These are phyloP conservation scores for Sarcophaga carnaria DNA, from an alignment of 2,888 invertebrate genomes.

Conservation along the genomic window DNA sequence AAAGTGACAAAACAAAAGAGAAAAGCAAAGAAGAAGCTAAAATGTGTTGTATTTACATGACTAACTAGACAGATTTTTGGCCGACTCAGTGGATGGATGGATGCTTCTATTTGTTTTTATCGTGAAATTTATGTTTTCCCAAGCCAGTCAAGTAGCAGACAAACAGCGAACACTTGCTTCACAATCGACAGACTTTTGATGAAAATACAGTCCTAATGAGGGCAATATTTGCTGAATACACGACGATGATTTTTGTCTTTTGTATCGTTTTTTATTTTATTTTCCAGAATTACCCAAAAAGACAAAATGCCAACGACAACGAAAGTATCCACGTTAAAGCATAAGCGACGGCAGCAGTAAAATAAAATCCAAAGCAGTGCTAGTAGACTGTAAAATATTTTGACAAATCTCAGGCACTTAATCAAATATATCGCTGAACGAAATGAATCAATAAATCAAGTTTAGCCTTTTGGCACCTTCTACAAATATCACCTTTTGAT, in stretches of 20 bases:
- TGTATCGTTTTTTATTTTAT: constrained; percentile 25
- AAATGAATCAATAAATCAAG: constrained; percentile 70
- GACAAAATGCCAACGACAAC: not conserved
- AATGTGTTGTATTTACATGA: constrained; percentile 6
- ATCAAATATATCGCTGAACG: constrained; percentile 70
- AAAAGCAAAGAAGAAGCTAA: constrained; percentile 18
- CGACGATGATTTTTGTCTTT: constrained; percentile 63
- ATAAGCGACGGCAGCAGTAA: constrained; percentile 23
- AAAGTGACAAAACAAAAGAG: constrained; percentile 22
- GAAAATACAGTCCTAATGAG: constrained; percentile 53
- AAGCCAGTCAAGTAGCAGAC: constrained; percentile 32
- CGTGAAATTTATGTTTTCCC: constrained; percentile 59
- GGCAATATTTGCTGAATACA: constrained; percentile 51
- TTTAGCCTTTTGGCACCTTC: constrained; percentile 61
- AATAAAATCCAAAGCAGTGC: constrained; percentile 7
- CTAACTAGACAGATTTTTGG: constrained; percentile 2
- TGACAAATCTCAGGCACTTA: constrained; percentile 73
- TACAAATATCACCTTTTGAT: constrained; percentile 13
- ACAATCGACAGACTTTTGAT: constrained; percentile 45
- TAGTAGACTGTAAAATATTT: constrained; percentile 69
- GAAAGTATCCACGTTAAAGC: not conserved
- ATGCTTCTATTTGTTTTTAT: constrained; percentile 35
- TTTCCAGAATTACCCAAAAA: not conserved
- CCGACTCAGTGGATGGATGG: not conserved
- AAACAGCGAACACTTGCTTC: constrained; percentile 44